phyloP scores from a whole-genome alignment of 2,797 vertebrate genomes.

The Periophthalmus magnuspinnatus region DNA sequence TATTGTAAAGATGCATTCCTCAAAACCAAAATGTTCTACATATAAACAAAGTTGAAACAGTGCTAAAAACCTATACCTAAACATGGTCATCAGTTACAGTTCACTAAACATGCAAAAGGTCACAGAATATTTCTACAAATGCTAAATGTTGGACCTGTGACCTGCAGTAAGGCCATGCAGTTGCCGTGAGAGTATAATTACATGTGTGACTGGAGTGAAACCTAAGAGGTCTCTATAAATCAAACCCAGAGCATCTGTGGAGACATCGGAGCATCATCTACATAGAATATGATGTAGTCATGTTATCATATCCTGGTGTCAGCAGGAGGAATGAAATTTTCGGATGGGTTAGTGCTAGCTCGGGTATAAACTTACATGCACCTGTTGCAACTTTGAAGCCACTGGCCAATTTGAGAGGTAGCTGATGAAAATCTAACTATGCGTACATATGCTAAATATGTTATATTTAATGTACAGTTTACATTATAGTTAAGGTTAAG shows the following conservation, averaged over 20 bases:
- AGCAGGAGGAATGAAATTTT: neutral
- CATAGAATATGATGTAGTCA: neutral
- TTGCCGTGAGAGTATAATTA: conserved; percentile 8
- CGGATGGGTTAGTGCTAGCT: neutral
- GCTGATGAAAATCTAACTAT: neutral
- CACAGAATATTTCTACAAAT: neutral
- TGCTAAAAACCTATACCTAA: neutral
- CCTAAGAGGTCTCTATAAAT: neutral
- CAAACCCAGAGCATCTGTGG: neutral
- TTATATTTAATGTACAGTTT: too few relatives aligned
- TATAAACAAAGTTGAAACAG: neutral
- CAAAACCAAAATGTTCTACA: too few relatives aligned
- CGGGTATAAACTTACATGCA: neutral
- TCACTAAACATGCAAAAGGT: neutral
- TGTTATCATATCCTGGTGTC: neutral
- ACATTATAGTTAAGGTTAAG: too few relatives aligned
- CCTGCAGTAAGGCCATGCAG: neutral
- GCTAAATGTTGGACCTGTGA: neutral
- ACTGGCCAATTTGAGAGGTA: neutral
- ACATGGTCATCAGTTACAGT: neutral
- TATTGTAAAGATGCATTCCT: too few relatives aligned
- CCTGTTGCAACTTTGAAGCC: neutral
- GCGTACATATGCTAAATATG: neutral
- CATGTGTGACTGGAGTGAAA: conserved; percentile 12
- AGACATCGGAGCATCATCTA: neutral